Evolutionary conservation across 2,888 invertebrate genomes (phyloP), one percentile per base, ranked within the genome.

Genomic region (Chrysina gloriosa): DNA sequence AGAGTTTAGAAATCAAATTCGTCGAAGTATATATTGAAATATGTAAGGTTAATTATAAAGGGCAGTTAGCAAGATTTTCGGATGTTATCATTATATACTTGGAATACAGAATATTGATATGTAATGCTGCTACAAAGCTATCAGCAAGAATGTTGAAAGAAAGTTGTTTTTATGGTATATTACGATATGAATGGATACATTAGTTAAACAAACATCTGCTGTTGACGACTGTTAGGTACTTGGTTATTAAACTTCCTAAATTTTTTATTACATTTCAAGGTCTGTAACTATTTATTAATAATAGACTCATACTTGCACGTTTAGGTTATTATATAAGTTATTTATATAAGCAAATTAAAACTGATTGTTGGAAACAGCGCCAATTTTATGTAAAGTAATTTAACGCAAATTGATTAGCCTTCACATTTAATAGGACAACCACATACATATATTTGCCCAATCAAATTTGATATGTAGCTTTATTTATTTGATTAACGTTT

Each of bases 351-450:
- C 21, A 14, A 27, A 4, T 3, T 16, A 29, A 42, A 61, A 61
- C 58, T 14, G 14, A 27, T 9, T 36, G 5, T 61, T 42, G 42
- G 42, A 61, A 61, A 39, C 29, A 61, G 29, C 42, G 42, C 45
- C 58, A 25, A 61, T 42, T 61, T 42, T 42, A 42, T 45, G 27
- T 42, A 11, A 39, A 19, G 5, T 27, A 39, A 19, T 58, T 42
- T 42, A 58, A 31, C 9, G 11, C 21, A 27, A 42, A 58, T 52
- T 52, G 31, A 19, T 52, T 58, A 58, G 42, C 58, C 58, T 58
- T 58, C 39, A 39, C 58, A 58, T 58, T 58, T 58, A 27, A 58
- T 58, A 14, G 58, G 58, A 42, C 58, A 58, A 42, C 39, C 25
- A 16, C 5, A 14, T 48, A 39, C 39, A 31, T 16, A 9, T 16